These are phyloP conservation scores for Reinhardtius hippoglossoides DNA, from an alignment of 2,113 vertebrate genomes.

Conservation along the genomic window DNA sequence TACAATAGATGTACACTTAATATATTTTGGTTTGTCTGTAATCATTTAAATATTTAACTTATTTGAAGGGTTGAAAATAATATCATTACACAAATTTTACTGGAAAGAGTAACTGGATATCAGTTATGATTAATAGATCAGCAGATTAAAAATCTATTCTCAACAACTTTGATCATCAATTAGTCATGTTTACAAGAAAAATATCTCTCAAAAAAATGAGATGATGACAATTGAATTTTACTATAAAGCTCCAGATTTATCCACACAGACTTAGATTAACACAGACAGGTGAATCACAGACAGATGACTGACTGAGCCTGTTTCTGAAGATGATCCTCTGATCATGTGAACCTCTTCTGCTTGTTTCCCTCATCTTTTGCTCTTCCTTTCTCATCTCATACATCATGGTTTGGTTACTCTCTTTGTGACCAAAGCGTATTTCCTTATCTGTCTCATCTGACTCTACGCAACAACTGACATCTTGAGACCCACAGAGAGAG, in stretches of 20 bases:
- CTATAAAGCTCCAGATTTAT: neutral
- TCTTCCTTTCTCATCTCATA: constrained; percentile 62
- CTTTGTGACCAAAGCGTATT: constrained; percentile 3
- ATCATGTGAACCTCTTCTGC: constrained; percentile 58
- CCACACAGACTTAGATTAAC: neutral
- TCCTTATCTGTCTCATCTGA: constrained; percentile 36
- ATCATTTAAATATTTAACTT: no score
- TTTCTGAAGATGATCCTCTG: constrained; percentile 22
- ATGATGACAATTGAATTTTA: no score
- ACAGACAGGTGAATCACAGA: neutral
- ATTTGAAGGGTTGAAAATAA: no score
- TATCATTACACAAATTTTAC: no score
- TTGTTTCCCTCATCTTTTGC: constrained; percentile 49
- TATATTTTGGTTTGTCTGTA: no score
- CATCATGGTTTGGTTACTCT: constrained; percentile 74
- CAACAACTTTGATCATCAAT: no score
- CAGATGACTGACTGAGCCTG: neutral
- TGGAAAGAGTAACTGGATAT: no score
- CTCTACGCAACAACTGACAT: constrained; percentile 4
- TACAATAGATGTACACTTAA: no score
- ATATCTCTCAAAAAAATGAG: no score
- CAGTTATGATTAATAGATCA: no score
- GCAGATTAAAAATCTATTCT: no score
- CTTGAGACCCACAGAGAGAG: constrained; percentile 12
- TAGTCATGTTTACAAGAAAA: no score